Percentiles rank a stretch among this genome's conserved stretches.
These are phyloP conservation scores for Antheraea yamamai DNA, from an alignment of 2,888 invertebrate species.

Conservation along the genomic window DNA sequence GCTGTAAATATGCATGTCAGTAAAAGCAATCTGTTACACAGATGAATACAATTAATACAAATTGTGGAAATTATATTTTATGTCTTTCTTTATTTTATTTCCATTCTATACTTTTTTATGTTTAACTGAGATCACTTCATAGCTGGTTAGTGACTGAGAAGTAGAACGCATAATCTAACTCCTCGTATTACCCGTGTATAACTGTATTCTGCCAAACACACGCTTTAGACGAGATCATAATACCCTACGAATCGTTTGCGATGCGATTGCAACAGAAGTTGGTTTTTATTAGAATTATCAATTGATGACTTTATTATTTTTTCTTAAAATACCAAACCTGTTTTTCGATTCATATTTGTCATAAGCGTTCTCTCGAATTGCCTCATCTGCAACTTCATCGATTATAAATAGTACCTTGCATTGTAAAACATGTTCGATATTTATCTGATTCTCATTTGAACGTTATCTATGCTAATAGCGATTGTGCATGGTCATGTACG, in stretches of 20 bases:
- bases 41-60: neutral
- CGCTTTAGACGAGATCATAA: neutral
- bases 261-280: no score
- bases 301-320: neutral
- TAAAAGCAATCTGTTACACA: neutral
- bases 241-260: neutral
- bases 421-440: constrained; percentile 39
- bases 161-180: neutral
- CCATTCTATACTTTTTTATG: neutral
- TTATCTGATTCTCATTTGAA: constrained; percentile 42
- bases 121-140: neutral
- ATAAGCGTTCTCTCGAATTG: neutral
- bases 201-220: neutral
- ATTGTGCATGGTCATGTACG: constrained; percentile 57
- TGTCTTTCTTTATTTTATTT: no score
- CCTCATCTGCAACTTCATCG: constrained; percentile 21
- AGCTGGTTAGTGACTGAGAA: neutral
- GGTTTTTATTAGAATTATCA: neutral
- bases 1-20: neutral
- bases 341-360: neutral
- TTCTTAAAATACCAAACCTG: neutral
- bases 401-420: constrained; percentile 31
- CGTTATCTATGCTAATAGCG: constrained; percentile 70
- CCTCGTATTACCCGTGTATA: neutral
- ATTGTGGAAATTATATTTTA: neutral